Evolutionary conservation across 2,888 invertebrate species (phyloP), one percentile per base, ranked within the genome.

Genomic region (Ichneumoninae sp.): DNA sequence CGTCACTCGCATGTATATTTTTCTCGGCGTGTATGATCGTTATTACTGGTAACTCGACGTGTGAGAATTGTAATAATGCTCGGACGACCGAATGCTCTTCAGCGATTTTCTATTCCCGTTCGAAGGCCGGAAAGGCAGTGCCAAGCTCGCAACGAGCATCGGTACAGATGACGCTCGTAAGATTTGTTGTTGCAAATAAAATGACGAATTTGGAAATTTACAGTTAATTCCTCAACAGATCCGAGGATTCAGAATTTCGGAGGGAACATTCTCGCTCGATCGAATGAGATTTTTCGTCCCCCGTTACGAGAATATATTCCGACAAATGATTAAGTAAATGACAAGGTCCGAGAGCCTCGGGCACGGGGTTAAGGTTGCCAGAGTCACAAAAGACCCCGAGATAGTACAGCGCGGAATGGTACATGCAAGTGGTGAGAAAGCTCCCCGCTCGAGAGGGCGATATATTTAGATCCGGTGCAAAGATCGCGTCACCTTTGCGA

Each of bases 391-490:
- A 26, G 57, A 57, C 19, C 36, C 44, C 65, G 50, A 75, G 65
- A 47, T 26, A 19, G 54, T 22, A 33, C 54, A 13, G 16, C 44
- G 44, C 44, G 7, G 44, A 73, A 44, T 47, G 44, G 60, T 30
- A 60, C 10, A 66, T 10, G 36, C 44, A 7, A n/a, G 22, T 16
- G 47, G 13, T 16, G 33, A 36, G 10, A 33, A 22, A 19, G 7
- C 33, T 22, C 26, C n/a, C 50, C 40, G 5, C 30, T 81, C 47
- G 47, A 44, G 52, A 47, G 74, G 44, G 16, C 74, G 69, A 75
- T 81, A 81, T 81, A 81, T 81, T 81, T 81, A 81, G 81, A 81
- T 26, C 5, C 52, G 75, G 81, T 81, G 81, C 69, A 75, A 81
- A 75, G 81, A 81, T 75, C 81, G 81, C 69, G 81, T 69, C 69